A percentile compares a stretch with the other conserved stretches of the same genome.
phyloP scores from a whole-genome alignment of 2,888 invertebrate genomes.

The Epinotia nisella region DNA sequence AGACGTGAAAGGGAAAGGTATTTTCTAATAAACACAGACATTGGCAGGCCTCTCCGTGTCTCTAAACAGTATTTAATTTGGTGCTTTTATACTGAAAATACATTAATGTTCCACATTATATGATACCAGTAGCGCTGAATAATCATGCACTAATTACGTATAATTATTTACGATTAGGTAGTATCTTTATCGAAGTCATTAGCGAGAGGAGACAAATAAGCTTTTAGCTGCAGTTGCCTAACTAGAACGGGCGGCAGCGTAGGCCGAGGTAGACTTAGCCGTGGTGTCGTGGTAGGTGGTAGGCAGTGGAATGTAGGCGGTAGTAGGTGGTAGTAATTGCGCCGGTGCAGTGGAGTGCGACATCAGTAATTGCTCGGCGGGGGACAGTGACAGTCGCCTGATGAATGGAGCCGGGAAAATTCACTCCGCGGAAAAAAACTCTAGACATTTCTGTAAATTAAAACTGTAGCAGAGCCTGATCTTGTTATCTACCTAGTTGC shows the following conservation, averaged over 20 bases:
- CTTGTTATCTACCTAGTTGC: conserved; percentile 59
- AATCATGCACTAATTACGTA: background rate
- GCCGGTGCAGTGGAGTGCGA: conserved; percentile 71
- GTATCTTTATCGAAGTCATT: conserved; percentile 15
- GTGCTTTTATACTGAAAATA: conserved; percentile 46
- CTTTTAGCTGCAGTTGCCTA: conserved; percentile 25
- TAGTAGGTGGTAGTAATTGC: conserved; percentile 61
- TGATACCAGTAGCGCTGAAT: background rate
- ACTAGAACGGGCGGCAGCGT: conserved; percentile 8
- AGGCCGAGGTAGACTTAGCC: conserved; percentile 15
- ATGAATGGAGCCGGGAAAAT: conserved; percentile 76
- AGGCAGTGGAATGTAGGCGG: background rate
- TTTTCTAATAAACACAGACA: conserved; percentile 68
- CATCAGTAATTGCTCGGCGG: conserved; percentile 79
- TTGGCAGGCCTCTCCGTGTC: conserved; percentile 49
- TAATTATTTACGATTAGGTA: background rate
- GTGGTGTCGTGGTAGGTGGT: background rate
- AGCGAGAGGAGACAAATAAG: conserved; percentile 18
- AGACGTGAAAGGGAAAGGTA: conserved; percentile 65
- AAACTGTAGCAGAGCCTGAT: conserved; percentile 66
- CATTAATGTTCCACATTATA: conserved; percentile 34
- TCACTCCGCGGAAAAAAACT: conserved; percentile 67
- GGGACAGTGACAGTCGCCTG: conserved; percentile 74
- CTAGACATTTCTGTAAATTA: conserved; percentile 74
- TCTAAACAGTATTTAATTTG: conserved; percentile 51